These are phyloP conservation scores for Phodopus roborovskii DNA, from an alignment of 2,113 vertebrate genomes.

Conservation along the genomic window DNA sequence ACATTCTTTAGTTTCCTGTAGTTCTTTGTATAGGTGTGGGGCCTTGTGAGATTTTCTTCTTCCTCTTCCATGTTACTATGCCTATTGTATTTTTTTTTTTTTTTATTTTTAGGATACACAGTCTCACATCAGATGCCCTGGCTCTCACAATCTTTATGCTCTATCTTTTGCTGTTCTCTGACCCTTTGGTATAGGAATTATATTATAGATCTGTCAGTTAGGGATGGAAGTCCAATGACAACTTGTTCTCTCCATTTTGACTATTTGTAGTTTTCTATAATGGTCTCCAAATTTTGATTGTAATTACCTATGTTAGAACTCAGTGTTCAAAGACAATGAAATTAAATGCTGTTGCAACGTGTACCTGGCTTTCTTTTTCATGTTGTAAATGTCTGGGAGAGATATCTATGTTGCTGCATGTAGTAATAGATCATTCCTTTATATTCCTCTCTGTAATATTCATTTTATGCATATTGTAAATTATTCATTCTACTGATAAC, in stretches of 20 bases:
- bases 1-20: background rate
- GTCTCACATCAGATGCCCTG: background rate
- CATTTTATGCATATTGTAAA: background rate
- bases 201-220: background rate
- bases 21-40: background rate
- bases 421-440: background rate
- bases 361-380: background rate
- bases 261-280: background rate
- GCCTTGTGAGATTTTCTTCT: too few relatives aligned
- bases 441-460: background rate
- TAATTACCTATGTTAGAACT: constrained; percentile 35
- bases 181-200: background rate
- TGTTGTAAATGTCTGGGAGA: background rate
- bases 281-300: background rate
- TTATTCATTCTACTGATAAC: background rate
- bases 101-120: too few relatives aligned
- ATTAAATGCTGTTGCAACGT: background rate
- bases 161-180: background rate
- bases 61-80: too few relatives aligned
- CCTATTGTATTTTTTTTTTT: too few relatives aligned
- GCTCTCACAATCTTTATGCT: background rate
- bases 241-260: background rate
- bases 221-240: background rate
- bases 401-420: background rate
- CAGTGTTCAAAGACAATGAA: background rate